These are phyloP conservation scores for Thelaira solivaga DNA, from an alignment of 2,888 invertebrate genomes.

Conservation along the genomic window DNA sequence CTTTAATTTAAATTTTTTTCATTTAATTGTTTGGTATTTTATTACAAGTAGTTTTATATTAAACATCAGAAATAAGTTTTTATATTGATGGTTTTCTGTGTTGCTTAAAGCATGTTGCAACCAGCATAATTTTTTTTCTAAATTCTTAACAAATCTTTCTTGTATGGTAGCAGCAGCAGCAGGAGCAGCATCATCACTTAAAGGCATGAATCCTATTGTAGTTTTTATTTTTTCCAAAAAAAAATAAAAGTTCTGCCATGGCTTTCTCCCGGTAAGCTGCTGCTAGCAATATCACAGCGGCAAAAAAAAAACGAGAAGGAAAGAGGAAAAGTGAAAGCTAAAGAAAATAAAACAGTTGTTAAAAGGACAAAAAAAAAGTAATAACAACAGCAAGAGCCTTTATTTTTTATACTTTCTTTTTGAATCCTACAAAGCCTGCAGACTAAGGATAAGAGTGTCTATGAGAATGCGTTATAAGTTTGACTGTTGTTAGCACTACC, in stretches of 20 bases:
- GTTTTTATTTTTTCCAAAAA: not conserved
- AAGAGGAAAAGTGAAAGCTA: not conserved
- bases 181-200: too few relatives aligned
- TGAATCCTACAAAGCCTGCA: slow-evolving; percentile 54
- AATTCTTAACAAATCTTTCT: slow-evolving; percentile 15
- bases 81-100: not conserved
- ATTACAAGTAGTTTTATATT: slow-evolving; percentile 12
- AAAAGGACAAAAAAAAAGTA: not conserved
- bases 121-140: slow-evolving; percentile 42
- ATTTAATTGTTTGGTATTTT: too few relatives aligned
- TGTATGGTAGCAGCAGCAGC: not conserved
- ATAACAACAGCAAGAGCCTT: slow-evolving; percentile 16
- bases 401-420: slow-evolving; percentile 4
- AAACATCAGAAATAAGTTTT: not conserved
- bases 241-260: slow-evolving; percentile 15
- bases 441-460: slow-evolving; percentile 45
- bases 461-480: slow-evolving; percentile 26
- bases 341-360: slow-evolving; percentile 8
- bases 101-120: slow-evolving; percentile 10
- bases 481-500: slow-evolving; percentile 32
- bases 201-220: not conserved
- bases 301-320: not conserved
- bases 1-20: too few relatives aligned
- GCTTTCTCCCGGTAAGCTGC: not conserved
- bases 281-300: slow-evolving; percentile 20